Evolutionary conservation across 2,888 invertebrate species (phyloP).

Genomic region (Drosophila colorata): DNA sequence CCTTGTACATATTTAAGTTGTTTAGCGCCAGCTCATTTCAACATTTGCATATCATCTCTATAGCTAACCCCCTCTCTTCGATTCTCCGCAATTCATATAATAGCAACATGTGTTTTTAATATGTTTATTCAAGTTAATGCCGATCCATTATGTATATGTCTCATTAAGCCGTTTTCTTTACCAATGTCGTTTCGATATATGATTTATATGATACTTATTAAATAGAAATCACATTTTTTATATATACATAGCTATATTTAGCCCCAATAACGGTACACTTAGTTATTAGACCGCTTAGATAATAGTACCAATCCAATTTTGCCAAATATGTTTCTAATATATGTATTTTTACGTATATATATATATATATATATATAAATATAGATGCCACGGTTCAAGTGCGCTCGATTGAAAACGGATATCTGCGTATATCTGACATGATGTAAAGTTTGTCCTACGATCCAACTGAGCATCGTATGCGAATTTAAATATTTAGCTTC

Average conservation of each 20-base stretch:
- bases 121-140: constrained; percentile 37
- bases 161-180: constrained; percentile 13
- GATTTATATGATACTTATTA: constrained; percentile 27
- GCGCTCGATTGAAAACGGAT: constrained; percentile 20
- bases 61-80: constrained; percentile 4
- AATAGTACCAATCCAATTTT: constrained; percentile 71
- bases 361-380: constrained; percentile 11
- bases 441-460: constrained; percentile 19
- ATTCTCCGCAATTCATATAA: constrained; percentile 9
- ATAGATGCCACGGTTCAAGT: constrained; percentile 20
- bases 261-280: constrained; percentile 39
- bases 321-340: constrained; percentile 72
- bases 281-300: constrained; percentile 54
- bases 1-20: constrained; percentile 69
- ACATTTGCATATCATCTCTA: constrained; percentile 42
- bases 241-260: constrained; percentile 30
- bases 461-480: constrained; percentile 23
- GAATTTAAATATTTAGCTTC: constrained; percentile 46
- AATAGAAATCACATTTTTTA: constrained; percentile 7
- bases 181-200: constrained; percentile 18
- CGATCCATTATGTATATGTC: constrained; percentile 29
- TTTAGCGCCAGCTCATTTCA: constrained; percentile 14
- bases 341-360: constrained; percentile 27
- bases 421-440: constrained; percentile 25
- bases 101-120: constrained; percentile 47